phyloP scores from a whole-genome alignment of 1,140 invertebrate genomes.

The Bombus balteatus region DNA sequence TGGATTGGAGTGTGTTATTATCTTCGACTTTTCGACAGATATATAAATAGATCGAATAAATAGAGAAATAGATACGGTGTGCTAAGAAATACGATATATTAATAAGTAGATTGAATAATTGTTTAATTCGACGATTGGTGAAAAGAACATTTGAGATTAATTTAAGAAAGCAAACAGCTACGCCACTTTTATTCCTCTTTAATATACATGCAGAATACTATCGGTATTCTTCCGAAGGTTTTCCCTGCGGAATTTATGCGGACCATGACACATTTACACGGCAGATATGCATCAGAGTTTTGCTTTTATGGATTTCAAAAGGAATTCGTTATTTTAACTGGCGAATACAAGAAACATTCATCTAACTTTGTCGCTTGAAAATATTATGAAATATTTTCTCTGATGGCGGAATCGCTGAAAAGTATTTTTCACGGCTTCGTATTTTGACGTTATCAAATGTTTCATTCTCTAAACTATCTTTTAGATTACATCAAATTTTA shows the following conservation, averaged over 20 bases:
- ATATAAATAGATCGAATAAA: too few relatives aligned
- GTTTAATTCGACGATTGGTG: not conserved
- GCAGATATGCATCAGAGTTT: not conserved
- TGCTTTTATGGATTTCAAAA: conserved; percentile 3
- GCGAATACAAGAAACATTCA: not conserved
- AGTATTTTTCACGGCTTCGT: not conserved
- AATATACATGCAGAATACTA: not conserved
- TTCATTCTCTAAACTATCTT: not conserved
- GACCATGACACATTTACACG: not conserved
- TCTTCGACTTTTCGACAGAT: not conserved
- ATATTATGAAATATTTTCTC: conserved; percentile 6
- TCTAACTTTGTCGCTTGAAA: not conserved
- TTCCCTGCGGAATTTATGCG: not conserved
- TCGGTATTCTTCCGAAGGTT: not conserved
- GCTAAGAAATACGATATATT: too few relatives aligned
- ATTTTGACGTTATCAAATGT: not conserved
- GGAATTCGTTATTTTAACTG: conserved; percentile 27
- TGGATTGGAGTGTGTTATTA: not conserved
- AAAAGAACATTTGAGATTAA: not conserved
- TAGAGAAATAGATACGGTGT: too few relatives aligned
- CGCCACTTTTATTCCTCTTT: not conserved
- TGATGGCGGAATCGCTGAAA: too few relatives aligned
- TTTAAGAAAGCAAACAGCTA: too few relatives aligned
- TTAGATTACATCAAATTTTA: not conserved
- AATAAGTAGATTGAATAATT: not conserved